These are phyloP conservation scores for Drosophila equinoxialis DNA, from an alignment of 1,140 invertebrate genomes.

Conservation along the genomic window DNA sequence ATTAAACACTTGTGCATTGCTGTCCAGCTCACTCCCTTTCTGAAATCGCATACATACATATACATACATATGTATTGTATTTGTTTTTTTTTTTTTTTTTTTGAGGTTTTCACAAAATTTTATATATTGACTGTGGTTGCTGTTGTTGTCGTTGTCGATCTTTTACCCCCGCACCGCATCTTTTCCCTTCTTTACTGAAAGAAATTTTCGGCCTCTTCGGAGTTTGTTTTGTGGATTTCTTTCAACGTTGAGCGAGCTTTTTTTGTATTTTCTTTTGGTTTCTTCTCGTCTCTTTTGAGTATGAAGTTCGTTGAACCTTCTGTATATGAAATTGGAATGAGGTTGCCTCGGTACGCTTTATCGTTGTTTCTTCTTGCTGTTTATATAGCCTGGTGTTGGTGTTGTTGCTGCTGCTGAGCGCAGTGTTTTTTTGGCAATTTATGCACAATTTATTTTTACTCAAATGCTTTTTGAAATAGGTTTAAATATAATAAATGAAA, in stretches of 20 bases:
- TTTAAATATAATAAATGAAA: background rate
- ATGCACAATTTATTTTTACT: slow-evolving; percentile 16
- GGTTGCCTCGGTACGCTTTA: slow-evolving; percentile 45
- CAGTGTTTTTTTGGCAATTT: slow-evolving; percentile 47
- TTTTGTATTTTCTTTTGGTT: slow-evolving; percentile 32
- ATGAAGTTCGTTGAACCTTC: slow-evolving; percentile 70
- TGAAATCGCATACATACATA: background rate
- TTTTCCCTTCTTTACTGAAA: background rate
- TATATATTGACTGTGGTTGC: slow-evolving; percentile 63
- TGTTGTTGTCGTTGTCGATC: slow-evolving; percentile 32
- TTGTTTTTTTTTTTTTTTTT: slow-evolving; percentile 21
- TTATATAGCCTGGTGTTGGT: no score
- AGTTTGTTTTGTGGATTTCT: slow-evolving; percentile 65
- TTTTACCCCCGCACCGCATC: slow-evolving; percentile 31
- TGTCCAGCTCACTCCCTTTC: background rate
- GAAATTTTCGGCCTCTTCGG: slow-evolving; percentile 42
- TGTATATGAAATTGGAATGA: slow-evolving; percentile 54
- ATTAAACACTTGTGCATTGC: slow-evolving; percentile 7
- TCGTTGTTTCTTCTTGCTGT: slow-evolving; percentile 21
- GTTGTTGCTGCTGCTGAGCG: slow-evolving; percentile 33
- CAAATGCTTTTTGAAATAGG: background rate
- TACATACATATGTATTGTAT: no score
- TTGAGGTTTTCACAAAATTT: slow-evolving; percentile 64
- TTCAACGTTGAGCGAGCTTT: slow-evolving; percentile 63
- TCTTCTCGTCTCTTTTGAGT: slow-evolving; percentile 1